Evolutionary conservation across 2,888 invertebrate species (phyloP).

Genomic region (Calliphora vomitoria): DNA sequence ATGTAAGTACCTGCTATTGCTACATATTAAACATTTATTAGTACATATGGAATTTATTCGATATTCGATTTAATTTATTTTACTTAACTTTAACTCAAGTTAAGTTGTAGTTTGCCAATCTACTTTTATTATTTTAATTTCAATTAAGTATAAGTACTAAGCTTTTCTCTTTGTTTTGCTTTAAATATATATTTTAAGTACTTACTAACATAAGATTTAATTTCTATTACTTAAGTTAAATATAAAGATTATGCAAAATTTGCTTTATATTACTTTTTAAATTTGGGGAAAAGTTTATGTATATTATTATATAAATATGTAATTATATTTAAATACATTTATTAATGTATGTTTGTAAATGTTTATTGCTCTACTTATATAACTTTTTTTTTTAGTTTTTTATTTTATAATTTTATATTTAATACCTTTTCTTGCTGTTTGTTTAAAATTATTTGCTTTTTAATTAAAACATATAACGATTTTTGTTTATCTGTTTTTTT

Average conservation of each 20-base stretch:
- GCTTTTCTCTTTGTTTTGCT: neutral
- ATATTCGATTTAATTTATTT: conserved; percentile 11
- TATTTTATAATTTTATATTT: conserved; percentile 20
- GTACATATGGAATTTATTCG: conserved; percentile 34
- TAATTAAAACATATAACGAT: neutral
- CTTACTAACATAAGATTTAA: conserved; percentile 1
- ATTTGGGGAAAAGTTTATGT: conserved; percentile 1
- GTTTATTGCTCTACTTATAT: conserved; percentile 43
- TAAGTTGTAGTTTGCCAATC: neutral
- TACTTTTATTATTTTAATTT: neutral
- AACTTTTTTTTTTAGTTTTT: neutral
- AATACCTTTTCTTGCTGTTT: conserved; percentile 39
- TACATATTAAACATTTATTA: conserved; percentile 46
- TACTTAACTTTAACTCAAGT: neutral
- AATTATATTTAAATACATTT: conserved; percentile 1
- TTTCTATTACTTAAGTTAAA: neutral
- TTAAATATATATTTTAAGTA: neutral
- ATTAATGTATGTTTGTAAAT: neutral
- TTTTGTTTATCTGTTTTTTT: neutral
- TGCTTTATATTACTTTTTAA: neutral
- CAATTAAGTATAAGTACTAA: neutral
- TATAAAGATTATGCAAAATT: conserved; percentile 13
- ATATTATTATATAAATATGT: neutral
- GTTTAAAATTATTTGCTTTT: neutral
- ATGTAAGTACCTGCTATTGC: neutral